Percentiles rank a stretch among this genome's conserved stretches.
phyloP scores from a whole-genome alignment of 2,888 invertebrate species.

The Habroteleia sp. region DNA sequence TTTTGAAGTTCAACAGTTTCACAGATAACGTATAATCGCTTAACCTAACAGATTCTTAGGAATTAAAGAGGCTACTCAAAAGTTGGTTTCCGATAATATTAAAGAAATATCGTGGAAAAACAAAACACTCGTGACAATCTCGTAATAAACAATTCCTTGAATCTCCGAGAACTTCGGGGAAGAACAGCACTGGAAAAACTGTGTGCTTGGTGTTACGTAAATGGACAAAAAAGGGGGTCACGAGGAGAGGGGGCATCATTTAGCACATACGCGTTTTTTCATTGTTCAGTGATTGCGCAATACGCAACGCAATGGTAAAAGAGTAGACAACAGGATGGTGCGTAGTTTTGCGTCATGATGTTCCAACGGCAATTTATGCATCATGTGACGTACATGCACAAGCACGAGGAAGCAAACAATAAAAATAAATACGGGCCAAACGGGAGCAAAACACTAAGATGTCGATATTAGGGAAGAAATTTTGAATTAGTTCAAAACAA shows the following conservation, averaged over 20 bases:
- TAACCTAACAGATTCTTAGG: no score
- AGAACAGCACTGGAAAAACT: neutral
- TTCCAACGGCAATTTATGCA: constrained; percentile 57
- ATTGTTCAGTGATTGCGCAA: constrained; percentile 11
- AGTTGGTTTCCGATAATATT: no score
- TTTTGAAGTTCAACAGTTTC: no score
- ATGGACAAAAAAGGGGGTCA: neutral
- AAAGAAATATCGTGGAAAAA: no score
- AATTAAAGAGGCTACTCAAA: no score
- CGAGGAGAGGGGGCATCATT: neutral
- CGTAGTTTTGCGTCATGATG: constrained; percentile 54
- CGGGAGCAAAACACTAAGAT: constrained; percentile 1
- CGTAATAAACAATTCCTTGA: neutral
- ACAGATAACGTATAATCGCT: no score
- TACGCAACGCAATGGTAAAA: constrained; percentile 1
- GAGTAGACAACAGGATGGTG: constrained; percentile 17
- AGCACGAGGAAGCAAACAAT: constrained; percentile 12
- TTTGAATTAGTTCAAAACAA: no score
- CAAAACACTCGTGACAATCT: neutral
- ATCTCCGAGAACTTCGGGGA: no score
- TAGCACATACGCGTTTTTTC: constrained; percentile 1
- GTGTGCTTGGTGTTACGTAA: neutral
- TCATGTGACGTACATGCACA: constrained; percentile 34
- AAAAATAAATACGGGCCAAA: constrained; percentile 8
- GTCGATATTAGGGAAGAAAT: constrained; percentile 21